Base-by-base conservation (phyloP, 2,113 vertebrate species). In the Rattus rattus region DNA sequence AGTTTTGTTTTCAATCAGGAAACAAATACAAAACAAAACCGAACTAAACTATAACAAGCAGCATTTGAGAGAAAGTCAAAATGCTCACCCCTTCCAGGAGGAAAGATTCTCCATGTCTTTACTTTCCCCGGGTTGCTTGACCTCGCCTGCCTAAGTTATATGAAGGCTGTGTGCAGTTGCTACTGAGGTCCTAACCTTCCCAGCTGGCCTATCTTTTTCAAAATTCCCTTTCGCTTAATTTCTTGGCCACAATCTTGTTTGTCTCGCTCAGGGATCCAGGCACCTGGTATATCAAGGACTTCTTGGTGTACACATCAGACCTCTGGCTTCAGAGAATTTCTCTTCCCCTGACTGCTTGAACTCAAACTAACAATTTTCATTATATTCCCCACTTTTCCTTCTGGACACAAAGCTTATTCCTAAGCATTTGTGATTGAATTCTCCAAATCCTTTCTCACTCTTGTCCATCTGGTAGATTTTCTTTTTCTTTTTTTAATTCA, bases 261-360 rank as follows among this genome's bases (percentile, higher is more conserved):
- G 80, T 65, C 72, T 96, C n/a, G 30, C n/a, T 95, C 79, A 95
- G 75, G 92, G 97, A 88, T 77, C 63, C 26, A 94, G 24, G 70
- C 67, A 43, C 52, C 43, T 96, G 69, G 20, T 13, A 28, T 76
- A 91, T 86, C 77, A 83, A 87, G 19, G 3, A 59, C 36, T 81
- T 90, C 83, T 77, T 30, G 59, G 20, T 70, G 26, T 83, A 92
- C 5, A 47, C 14, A 84, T 73, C 49, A 96, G 59, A 85, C 3
- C 24, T 19, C 0, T 81, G 65, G 20, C 65, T 69, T 94, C 75
- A 73, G 43, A 73, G 69, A 65, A 90, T 39, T 43, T 36, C 87
- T 88, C n/a, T 7, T 91, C 56, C 61, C 83, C 49, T n/a, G 24
- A 89, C 87, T 75, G n/a, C 24, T 88, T 94, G 33, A 94, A 90